phyloP scores from a whole-genome alignment of 2,113 vertebrate genomes.

The Nothobranchius furzeri region DNA sequence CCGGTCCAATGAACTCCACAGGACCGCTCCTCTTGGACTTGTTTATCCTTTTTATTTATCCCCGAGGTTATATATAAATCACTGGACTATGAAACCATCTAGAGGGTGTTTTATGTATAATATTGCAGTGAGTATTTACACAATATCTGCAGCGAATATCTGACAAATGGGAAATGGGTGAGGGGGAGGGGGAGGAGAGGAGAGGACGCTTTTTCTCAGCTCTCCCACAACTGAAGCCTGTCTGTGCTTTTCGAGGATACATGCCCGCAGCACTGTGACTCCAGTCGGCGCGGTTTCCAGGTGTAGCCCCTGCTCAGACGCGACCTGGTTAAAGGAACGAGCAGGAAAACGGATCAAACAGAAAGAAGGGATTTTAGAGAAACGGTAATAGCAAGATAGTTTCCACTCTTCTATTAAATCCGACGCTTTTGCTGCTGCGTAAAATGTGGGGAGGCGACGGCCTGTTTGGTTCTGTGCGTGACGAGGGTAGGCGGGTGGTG shows the following conservation, averaged over 20 bases:
- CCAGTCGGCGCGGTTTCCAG: conserved; percentile 86
- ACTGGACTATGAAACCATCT: conserved; percentile 87
- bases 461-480: conserved; percentile 58
- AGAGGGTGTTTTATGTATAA: conserved; percentile 89
- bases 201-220: conserved; percentile 52
- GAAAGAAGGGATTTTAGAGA: conserved; percentile 41
- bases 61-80: conserved; percentile 81
- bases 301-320: conserved; percentile 82
- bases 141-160: conserved; percentile 74
- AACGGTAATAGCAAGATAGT: conserved; percentile 54
- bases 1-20: conserved; percentile 91
- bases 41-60: conserved; percentile 76
- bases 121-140: conserved; percentile 79
- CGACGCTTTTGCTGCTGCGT: conserved; percentile 42
- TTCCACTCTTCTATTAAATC: conserved; percentile 65
- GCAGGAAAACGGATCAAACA: conserved; percentile 18
- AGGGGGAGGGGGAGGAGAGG: conserved; percentile 36
- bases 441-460: conserved; percentile 45
- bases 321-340: conserved; percentile 58
- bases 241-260: conserved; percentile 79
- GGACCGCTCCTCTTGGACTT: conserved; percentile 70
- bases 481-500: conserved; percentile 30
- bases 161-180: conserved; percentile 68
- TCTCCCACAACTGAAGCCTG: conserved; percentile 59
- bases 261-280: conserved; percentile 86